A percentile compares a stretch with the other conserved stretches of the same genome.
phyloP scores from a whole-genome alignment of 2,888 invertebrate species.

The Troides oblongomaculatus region DNA sequence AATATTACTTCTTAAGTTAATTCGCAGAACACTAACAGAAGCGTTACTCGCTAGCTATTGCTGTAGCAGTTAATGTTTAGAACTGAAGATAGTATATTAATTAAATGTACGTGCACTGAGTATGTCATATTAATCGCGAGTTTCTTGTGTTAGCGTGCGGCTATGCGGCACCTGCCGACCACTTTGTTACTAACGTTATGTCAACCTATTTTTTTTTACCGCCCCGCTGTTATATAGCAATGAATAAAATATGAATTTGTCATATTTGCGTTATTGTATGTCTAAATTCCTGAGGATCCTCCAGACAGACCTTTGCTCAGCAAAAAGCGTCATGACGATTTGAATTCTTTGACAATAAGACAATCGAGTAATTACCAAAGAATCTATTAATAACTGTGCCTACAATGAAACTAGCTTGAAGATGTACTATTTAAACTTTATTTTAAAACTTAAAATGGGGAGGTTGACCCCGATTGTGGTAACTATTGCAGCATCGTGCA shows the following conservation, averaged over 20 bases:
- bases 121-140: slow-evolving; percentile 69
- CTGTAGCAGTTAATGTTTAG: slow-evolving; percentile 59
- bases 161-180: slow-evolving; percentile 66
- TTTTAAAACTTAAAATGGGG: too few relatives aligned
- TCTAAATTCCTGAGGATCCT: background rate
- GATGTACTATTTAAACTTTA: too few relatives aligned
- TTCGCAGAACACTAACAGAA: background rate
- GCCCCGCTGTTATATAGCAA: slow-evolving; percentile 2
- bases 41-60: background rate
- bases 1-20: background rate
- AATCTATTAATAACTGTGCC: too few relatives aligned
- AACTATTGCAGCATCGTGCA: too few relatives aligned
- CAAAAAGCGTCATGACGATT: background rate
- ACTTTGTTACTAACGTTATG: slow-evolving; percentile 55
- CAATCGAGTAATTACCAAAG: too few relatives aligned
- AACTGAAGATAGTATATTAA: slow-evolving; percentile 56
- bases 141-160: slow-evolving; percentile 60
- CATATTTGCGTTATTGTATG: background rate
- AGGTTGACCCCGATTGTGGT: too few relatives aligned
- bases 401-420: too few relatives aligned
- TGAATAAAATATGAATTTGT: slow-evolving; percentile 24
- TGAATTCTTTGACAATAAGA: background rate
- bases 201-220: slow-evolving; percentile 39
- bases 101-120: slow-evolving; percentile 54
- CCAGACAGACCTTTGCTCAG: too few relatives aligned